Conservation (phyloP, 2,113 vertebrate genomes). For the Enhydra lutris region DNA sequence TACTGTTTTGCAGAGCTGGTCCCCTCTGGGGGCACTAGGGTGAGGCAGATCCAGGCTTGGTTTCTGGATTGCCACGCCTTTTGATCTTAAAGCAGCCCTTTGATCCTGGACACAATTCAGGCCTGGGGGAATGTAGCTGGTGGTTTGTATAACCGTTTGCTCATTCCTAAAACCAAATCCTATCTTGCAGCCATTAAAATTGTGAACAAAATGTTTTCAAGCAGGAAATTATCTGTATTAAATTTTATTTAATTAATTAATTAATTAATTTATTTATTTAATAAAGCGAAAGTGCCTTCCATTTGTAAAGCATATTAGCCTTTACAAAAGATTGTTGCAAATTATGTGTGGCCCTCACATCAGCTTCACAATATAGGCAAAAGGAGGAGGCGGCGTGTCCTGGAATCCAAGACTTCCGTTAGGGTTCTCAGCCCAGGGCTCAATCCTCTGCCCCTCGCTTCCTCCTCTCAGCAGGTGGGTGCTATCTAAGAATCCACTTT, state of each 20-base stretch:
- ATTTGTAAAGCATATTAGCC: not conserved
- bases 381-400: not conserved
- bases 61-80: not conserved
- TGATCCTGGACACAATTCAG: not conserved
- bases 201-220: conserved; percentile 32
- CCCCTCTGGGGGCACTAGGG: not conserved
- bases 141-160: not conserved
- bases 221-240: not conserved
- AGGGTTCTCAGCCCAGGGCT: not conserved
- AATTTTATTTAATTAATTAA: not conserved
- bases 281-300: not conserved
- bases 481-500: not conserved
- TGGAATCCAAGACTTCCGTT: not conserved
- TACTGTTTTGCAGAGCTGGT: not conserved
- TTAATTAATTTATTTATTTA: not conserved
- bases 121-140: not conserved
- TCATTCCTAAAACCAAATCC: conserved; percentile 15
- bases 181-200: not conserved
- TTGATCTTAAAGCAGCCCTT: not conserved
- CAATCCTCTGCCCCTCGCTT: not conserved
- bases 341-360: not conserved
- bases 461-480: not conserved
- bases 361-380: not conserved
- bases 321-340: not conserved
- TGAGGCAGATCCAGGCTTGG: not conserved